Base-by-base conservation (phyloP, 2,113 vertebrate species). In the Sprattus sprattus region DNA sequence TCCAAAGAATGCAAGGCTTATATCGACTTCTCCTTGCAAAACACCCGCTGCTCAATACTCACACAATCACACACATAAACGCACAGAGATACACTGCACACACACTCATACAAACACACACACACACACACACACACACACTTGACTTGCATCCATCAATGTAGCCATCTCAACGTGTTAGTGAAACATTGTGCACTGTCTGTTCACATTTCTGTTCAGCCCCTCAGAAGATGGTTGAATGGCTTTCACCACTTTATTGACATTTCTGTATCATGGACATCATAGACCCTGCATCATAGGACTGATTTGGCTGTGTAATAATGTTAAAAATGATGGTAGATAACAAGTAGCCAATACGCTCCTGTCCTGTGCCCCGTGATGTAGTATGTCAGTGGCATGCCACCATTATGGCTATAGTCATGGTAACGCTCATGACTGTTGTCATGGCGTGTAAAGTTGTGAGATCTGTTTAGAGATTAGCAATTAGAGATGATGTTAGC, bases 51-150 rank as follows among this genome's bases (percentile, higher is more conserved):
- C 2, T 8, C n/a, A 4, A 64, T 8, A 64, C 60, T 25, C 60
- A 60, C 54, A 60, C 54, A 60, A 18, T 20, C 54, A 22, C 54
- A 60, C 54, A n/a, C 54, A 60, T 16, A 60, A 9, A 57, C 54
- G 15, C 54, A 57, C 54, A 22, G 10, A 57, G 15, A 60, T 16
- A 60, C 54, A 60, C 54, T 67, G 86, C 81, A 84, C 84, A 83
- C 81, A 87, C 85, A 81, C 87, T 71, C 64, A 52, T 64, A 49
- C 83, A 25, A 67, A 45, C 39, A 39, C 46, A 81, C 75, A 85
- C 71, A 85, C 46, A 22, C 28, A 44, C 52, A 57, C 15, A 44
- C 32, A 39, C 82, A 54, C 82, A 44, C 82, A 60, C 50, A 28
- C 11, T 54, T 54, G 52, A 16, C 52, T 64, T 64, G 57, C 52